These are phyloP conservation scores for Proales similis DNA, from an alignment of 1,140 invertebrate genomes.

Conservation along the genomic window DNA sequence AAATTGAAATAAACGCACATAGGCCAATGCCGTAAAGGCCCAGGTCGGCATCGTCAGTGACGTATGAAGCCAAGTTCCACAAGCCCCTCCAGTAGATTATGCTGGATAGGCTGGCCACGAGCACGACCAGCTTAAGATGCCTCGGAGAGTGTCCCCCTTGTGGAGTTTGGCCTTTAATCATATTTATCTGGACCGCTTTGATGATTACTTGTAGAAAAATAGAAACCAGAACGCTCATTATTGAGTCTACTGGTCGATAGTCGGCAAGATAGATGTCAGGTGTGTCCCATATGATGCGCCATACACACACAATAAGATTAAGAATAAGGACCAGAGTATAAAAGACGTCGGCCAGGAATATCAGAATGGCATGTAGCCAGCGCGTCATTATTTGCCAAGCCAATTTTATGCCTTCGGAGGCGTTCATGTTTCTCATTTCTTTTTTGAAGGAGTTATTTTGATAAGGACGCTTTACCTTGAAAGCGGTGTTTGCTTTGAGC, in stretches of 20 bases:
- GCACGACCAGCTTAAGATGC: constrained; percentile 19
- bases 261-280: constrained; percentile 11
- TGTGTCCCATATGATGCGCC: constrained; percentile 34
- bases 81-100: constrained; percentile 30
- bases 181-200: not conserved
- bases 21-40: constrained; percentile 8
- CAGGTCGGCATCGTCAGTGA: not conserved
- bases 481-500: no score
- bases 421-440: no score
- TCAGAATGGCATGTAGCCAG: no score
- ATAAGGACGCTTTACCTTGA: no score
- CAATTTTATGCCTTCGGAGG: no score
- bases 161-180: not conserved
- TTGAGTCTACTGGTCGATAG: not conserved
- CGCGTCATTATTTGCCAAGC: no score
- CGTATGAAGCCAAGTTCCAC: constrained; percentile 17
- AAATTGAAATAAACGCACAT: not conserved
- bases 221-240: not conserved
- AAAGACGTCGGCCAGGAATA: no score
- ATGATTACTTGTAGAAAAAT: constrained; percentile 4
- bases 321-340: constrained; percentile 21
- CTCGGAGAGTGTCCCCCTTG: not conserved
- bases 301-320: constrained; percentile 23
- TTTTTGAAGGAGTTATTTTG: no score
- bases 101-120: constrained; percentile 10